Evolutionary conservation across 2,113 vertebrate species (phyloP).

Genomic region (Scartelaos histophorus): DNA sequence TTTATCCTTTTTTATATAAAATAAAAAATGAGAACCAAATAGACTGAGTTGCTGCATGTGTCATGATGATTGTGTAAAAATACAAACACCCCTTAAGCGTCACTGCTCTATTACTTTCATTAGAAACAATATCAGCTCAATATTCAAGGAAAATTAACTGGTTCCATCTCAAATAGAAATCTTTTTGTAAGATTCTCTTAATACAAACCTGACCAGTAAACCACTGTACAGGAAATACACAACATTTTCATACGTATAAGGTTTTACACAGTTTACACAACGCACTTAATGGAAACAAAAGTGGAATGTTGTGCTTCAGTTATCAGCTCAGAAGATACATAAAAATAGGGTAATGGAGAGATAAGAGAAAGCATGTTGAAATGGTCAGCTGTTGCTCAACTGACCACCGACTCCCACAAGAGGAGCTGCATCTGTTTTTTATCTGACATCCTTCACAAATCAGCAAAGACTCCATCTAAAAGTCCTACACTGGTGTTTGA

Average conservation of each 20-base stretch:
- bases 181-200: too few relatives aligned
- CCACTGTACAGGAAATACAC: neutral
- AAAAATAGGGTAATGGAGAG: neutral
- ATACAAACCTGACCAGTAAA: neutral
- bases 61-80: neutral
- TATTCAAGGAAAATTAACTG: too few relatives aligned
- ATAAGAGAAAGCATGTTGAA: neutral
- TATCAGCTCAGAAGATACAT: neutral
- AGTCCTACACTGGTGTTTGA: neutral
- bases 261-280: neutral
- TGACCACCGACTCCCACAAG: neutral
- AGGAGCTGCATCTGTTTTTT: neutral
- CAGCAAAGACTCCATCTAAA: neutral
- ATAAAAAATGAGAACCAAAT: too few relatives aligned
- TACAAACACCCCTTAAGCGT: neutral
- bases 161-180: too few relatives aligned
- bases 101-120: neutral
- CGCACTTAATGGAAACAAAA: neutral
- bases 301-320: neutral
- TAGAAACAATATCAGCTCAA: too few relatives aligned
- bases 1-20: too few relatives aligned
- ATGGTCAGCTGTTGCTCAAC: constrained; percentile 8
- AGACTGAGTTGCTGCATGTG: neutral
- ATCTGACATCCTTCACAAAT: neutral
- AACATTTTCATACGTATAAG: neutral